A percentile compares a stretch with the other conserved stretches of the same genome.
phyloP scores from a whole-genome alignment of 2,888 invertebrate genomes.

The Cheilosia urbana region DNA sequence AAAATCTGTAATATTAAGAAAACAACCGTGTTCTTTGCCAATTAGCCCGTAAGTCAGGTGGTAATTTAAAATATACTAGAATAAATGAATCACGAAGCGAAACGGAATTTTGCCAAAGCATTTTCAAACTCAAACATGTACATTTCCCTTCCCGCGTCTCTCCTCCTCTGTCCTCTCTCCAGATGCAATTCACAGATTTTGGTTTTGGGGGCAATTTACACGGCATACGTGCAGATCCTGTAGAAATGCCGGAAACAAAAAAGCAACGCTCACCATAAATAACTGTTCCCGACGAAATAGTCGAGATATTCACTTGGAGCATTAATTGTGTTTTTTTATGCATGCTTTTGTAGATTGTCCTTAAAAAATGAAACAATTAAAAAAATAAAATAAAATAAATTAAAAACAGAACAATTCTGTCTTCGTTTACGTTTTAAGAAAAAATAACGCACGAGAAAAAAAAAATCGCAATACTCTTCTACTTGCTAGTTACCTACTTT shows the following conservation, averaged over 20 bases:
- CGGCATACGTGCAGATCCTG: no score
- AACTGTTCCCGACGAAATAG: no score
- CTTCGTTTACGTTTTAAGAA: slow-evolving; percentile 70
- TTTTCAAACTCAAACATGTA: slow-evolving; percentile 63
- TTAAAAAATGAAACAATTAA: no score
- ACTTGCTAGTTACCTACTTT: slow-evolving; percentile 71
- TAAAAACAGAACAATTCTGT: slow-evolving; percentile 57
- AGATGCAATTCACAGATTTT: slow-evolving; percentile 44
- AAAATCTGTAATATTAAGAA: slow-evolving; percentile 62
- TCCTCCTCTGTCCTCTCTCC: slow-evolving; percentile 29
- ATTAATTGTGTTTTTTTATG: no score
- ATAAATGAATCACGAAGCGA: slow-evolving; percentile 71
- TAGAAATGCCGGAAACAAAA: no score
- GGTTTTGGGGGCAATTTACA: slow-evolving; percentile 25
- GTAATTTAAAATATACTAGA: slow-evolving; percentile 52
- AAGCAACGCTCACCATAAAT: not conserved
- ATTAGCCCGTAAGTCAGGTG: slow-evolving; percentile 73
- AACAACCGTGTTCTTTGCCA: slow-evolving; percentile 74
- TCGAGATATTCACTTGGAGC: no score
- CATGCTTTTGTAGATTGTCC: no score
- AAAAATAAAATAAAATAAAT: not conserved
- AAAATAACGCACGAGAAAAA: slow-evolving; percentile 22
- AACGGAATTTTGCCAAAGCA: slow-evolving; percentile 76
- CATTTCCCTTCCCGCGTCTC: slow-evolving; percentile 38
- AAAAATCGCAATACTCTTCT: slow-evolving; percentile 65